Base-by-base conservation (phyloP, 2,113 vertebrate genomes). In the Ceuthmochares aereus region DNA sequence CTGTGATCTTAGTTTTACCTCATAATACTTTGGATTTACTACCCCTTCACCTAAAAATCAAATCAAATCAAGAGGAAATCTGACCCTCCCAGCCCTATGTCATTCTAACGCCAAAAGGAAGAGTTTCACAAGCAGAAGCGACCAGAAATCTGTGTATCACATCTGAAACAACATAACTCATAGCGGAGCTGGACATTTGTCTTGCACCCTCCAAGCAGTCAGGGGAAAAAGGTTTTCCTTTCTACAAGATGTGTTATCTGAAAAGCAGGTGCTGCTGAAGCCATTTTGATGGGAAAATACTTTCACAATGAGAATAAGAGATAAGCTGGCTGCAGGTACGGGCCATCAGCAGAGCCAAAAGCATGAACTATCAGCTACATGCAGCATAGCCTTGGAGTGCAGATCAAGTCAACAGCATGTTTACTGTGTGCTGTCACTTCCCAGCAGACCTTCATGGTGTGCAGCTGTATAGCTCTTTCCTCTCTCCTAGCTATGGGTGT, bases 191-290 rank as follows among this genome's bases (percentile, higher is more conserved):
- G 45, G 77, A 14, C 16, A 51, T 93, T 94, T 87, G 67, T 93
- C 89, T 92, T 93, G 83, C 62, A 89, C 64, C 58, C 52, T 69
- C 29, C 47, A 83, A 79, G 47, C 11, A 68, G 20, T 23, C 16
- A 22, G 37, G 45, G 58, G 69, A 14, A 86, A 96, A 96, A 83
- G 12, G 18, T 78, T 92, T 95, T 96, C 49, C 73, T 89, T 95
- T 89, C 84, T 84, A 34, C 70, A 72, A 49, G 58, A 37, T 73
- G 40, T 77, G 40, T 66, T 75, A 89, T 58, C 43, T 78, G 78
- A 90, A 85, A 78, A 75, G 10, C 14, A 34, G 34, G 21, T 67
- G 26, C 43, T 89, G 43, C 40, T 81, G 76, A 87, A 89, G 32
- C 9, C 5, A 6, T 81, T 96, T 96, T 91, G 91, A 81, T 72